Base-by-base conservation (phyloP, 2,797 vertebrate species). In the Ceryle rudis region DNA sequence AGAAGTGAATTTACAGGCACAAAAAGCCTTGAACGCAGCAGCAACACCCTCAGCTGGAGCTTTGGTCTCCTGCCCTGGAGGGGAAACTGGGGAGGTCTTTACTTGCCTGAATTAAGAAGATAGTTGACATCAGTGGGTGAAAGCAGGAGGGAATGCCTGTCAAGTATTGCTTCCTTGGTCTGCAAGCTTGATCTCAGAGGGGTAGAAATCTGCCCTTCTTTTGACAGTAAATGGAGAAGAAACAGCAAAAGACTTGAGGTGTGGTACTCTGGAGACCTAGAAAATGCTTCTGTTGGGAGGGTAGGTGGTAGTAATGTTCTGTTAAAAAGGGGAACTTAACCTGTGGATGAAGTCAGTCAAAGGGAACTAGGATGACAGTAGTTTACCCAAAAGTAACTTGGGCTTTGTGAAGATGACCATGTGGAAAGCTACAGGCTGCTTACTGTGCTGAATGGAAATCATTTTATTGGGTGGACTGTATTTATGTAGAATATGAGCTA, bases 31-130 rank as follows among this genome's bases (percentile, higher is more conserved):
- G 64, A 93, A 57, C 6, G 6, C 60, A 82, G 83, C 81, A 95
- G 81, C 90, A 81, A 74, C 88, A 80, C 77, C 90, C 81, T 81
- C 86, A 70, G 78, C 78, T 92, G 84, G 89, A 87, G 81, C 75
- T 95, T 89, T 92, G 90, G 84, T 94, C 90, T 94, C 88, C 57
- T 86, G 61, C 64, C 81, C 72, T 5, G 1, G n/a, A 92, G 90
- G 61, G 39, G 85, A 89, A 92, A 91, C 35, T 28, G 13, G 49
- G 70, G 80, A 82, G 67, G 89, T 89, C 83, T 92, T 93, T 23
- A n/a, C 86, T 93, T 49, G 62, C 35, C 65, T 86, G 69, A 88
- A 81, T 75, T 75, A 69, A 83, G 72, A 88, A 65, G 71, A 46
- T 47, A 87, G 25, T 37, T 74, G 67, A 90, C 66, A 86, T 93